phyloP scores from a whole-genome alignment of 2,888 invertebrate genomes.

The Cantharis flavilabris region DNA sequence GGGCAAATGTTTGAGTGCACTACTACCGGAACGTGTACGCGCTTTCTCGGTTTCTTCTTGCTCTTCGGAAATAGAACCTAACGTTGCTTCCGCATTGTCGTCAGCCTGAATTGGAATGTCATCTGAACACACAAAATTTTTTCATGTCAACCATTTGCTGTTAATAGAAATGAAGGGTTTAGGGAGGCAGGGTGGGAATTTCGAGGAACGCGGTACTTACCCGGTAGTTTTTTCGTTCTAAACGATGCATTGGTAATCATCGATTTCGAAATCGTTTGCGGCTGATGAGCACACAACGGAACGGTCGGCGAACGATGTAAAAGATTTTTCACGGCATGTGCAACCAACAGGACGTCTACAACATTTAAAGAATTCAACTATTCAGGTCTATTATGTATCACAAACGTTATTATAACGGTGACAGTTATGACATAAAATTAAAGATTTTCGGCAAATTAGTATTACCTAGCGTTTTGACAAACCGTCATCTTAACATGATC shows the following conservation, averaged over 20 bases:
- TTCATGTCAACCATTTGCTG: constrained; percentile 21
- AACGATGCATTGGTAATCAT: constrained; percentile 99
- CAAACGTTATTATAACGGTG: too few relatives aligned
- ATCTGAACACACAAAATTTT: constrained; percentile 62
- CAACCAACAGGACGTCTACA: constrained; percentile 76
- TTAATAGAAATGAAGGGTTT: constrained; percentile 7
- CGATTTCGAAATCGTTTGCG: constrained; percentile 78
- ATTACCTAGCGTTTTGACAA: too few relatives aligned
- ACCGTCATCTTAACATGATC: too few relatives aligned
- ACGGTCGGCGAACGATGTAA: constrained; percentile 60
- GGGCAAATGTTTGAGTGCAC: constrained; percentile 62
- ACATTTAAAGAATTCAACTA: neutral
- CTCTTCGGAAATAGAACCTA: constrained; percentile 73
- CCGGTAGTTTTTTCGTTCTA: constrained; percentile 94
- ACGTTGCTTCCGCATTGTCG: constrained; percentile 64
- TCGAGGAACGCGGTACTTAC: constrained; percentile 44
- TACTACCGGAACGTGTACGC: constrained; percentile 59
- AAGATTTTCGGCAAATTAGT: too few relatives aligned
- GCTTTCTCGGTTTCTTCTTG: constrained; percentile 57
- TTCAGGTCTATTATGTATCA: too few relatives aligned
- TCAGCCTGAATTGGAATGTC: constrained; percentile 86
- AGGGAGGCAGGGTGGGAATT: neutral
- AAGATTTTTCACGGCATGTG: constrained; percentile 86
- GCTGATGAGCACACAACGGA: constrained; percentile 46
- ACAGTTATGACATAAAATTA: too few relatives aligned